These are phyloP conservation scores for Nasonia vitripennis DNA, from an alignment of 1,140 invertebrate species.

Conservation along the genomic window DNA sequence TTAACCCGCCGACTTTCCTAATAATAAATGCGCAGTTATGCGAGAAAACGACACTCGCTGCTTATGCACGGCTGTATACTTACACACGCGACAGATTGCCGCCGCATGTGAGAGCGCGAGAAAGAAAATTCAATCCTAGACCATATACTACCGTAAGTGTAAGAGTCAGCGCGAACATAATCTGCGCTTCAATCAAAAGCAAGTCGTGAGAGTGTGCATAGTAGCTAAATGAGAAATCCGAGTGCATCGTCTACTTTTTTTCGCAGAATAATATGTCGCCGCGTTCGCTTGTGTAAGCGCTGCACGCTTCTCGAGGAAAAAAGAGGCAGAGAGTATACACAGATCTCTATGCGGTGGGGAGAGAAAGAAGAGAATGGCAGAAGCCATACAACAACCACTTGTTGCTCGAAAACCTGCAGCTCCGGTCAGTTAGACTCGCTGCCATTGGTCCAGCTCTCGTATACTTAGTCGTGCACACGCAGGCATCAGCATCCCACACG, in stretches of 20 bases:
- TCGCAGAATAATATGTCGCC: not conserved
- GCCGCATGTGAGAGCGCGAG: not conserved
- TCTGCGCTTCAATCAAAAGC: not conserved
- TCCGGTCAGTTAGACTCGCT: not conserved
- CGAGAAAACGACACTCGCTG: not conserved
- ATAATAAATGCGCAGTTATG: conserved; percentile 4
- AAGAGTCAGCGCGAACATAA: no score
- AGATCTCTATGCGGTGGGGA: not conserved
- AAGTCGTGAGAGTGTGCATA: not conserved
- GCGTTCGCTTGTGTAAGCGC: not conserved
- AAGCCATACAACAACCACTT: conserved; percentile 31
- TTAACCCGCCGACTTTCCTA: not conserved
- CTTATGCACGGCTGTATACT: not conserved
- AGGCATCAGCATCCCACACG: not conserved
- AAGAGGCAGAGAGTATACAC: not conserved
- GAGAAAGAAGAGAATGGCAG: not conserved
- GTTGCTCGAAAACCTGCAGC: conserved; percentile 11
- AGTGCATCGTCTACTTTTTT: conserved; percentile 4
- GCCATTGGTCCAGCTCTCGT: conserved; percentile 19
- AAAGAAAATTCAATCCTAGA: not conserved
- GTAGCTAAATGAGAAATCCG: not conserved
- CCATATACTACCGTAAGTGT: no score
- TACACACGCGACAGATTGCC: no score
- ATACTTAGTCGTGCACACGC: no score
- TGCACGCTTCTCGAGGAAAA: not conserved